Evolutionary conservation across 2,113 vertebrate species (phyloP), one percentile per base, ranked within the genome.

Genomic region (Apus apus): DNA sequence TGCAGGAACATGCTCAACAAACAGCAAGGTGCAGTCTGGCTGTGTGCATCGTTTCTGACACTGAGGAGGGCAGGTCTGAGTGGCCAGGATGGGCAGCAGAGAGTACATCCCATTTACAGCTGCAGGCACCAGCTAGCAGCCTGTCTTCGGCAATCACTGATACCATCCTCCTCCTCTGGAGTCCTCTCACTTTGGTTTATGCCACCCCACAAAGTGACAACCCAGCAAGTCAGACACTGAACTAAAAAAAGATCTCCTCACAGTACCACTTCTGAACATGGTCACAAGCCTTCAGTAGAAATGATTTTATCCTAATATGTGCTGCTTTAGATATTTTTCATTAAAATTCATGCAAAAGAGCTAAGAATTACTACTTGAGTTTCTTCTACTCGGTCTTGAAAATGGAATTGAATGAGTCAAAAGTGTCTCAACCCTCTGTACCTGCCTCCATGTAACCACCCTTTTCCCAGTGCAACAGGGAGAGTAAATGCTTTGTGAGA

Each of bases 391-490:
- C 51, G 18, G 29, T 66, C 78, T 67, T 38, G 48, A 43, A 78
- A 71, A 38, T 19, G 38, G 56, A 80, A 62, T 13, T 38, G 57
- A 84, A 43, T 45, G 67, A 46, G 78, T 23, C 26, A 21, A 40
- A 92, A 66, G 17, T 1, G 8, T n/a, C 54, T 43, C 51, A 73
- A 25, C 5, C 2, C 29, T 20, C 61, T n/a, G 9, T 48, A n/a
- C 23, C 50, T 70, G 46, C 23, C 26, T 48, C 30, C 20, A 3
- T 3, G 8, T 8, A 40, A n/a, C n/a, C 54, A 66, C 6, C 3
- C 1, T 6, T 68, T 30, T 50, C 38, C 18, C 1, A 38, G 27
- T 0, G 0, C 54, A 65, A 32, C 9, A 22, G 25, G 2, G 30
- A 79, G 23, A 71, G 30, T 18, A 84, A 66, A 80, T 0, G 0